Conservation (phyloP, 2,113 vertebrate species). For the Fukomys damarensis region DNA sequence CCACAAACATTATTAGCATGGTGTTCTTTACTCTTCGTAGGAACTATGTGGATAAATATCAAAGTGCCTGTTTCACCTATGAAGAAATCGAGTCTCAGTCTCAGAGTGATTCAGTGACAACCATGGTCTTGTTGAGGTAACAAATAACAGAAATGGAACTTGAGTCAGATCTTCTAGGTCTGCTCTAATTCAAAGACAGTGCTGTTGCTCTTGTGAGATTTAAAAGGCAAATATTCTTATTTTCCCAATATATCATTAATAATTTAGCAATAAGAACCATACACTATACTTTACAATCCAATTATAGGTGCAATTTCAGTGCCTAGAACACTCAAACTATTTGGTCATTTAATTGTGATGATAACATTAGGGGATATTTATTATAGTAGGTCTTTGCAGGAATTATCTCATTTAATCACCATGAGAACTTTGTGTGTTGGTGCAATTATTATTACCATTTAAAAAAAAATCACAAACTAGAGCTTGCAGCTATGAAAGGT, state of each 20-base stretch:
- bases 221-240: neutral
- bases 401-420: neutral
- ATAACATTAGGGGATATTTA: neutral
- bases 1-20: neutral
- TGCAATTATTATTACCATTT: neutral
- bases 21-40: neutral
- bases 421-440: neutral
- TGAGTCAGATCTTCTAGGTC: neutral
- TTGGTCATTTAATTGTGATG: neutral
- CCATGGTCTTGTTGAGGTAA: neutral
- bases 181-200: neutral
- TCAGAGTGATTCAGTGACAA: neutral
- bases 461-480: neutral
- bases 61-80: neutral
- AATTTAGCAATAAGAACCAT: neutral
- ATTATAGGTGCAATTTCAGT: neutral
- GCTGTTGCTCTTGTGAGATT: neutral
- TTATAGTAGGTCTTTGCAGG: neutral
- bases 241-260: slow-evolving; percentile 22
- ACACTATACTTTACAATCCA: neutral
- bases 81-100: neutral
- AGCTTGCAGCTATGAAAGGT: neutral
- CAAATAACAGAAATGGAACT: neutral
- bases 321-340: neutral
- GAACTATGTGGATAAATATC: neutral